Percentiles rank a stretch among this genome's conserved stretches.
phyloP scores from a whole-genome alignment of 2,888 invertebrate species.

The Sympetrum striolatum region DNA sequence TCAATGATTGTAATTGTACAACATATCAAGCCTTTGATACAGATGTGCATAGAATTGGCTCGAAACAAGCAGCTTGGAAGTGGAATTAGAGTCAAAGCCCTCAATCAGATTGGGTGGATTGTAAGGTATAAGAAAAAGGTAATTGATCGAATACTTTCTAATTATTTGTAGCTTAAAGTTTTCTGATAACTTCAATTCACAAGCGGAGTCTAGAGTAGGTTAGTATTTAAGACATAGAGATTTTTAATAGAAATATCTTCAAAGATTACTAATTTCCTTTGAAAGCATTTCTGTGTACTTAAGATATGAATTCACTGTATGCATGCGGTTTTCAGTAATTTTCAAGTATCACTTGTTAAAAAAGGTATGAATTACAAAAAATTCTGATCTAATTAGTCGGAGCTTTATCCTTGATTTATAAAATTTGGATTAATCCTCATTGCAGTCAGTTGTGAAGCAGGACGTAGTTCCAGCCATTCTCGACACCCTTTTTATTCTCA shows the following conservation, averaged over 20 bases:
- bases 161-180: background rate
- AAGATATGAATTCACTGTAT: too few relatives aligned
- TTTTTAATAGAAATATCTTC: too few relatives aligned
- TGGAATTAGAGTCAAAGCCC: constrained; percentile 71
- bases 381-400: too few relatives aligned
- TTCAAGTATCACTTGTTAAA: too few relatives aligned
- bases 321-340: too few relatives aligned
- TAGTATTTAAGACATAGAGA: too few relatives aligned
- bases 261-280: too few relatives aligned
- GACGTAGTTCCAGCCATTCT: constrained; percentile 74
- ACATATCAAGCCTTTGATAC: constrained; percentile 69
- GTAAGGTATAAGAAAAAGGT: constrained; percentile 75
- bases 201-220: background rate
- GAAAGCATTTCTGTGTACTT: too few relatives aligned
- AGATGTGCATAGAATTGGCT: constrained; percentile 71
- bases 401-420: too few relatives aligned
- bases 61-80: constrained; percentile 66
- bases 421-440: constrained; percentile 34
- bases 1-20: constrained; percentile 68
- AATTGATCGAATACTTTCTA: background rate
- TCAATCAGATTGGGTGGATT: constrained; percentile 71
- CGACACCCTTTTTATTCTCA: constrained; percentile 71
- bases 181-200: background rate
- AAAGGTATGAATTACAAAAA: too few relatives aligned
- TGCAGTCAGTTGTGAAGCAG: constrained; percentile 68